These are phyloP conservation scores for Drosophila vallismaia DNA, from an alignment of 2,888 invertebrate species.

Conservation along the genomic window DNA sequence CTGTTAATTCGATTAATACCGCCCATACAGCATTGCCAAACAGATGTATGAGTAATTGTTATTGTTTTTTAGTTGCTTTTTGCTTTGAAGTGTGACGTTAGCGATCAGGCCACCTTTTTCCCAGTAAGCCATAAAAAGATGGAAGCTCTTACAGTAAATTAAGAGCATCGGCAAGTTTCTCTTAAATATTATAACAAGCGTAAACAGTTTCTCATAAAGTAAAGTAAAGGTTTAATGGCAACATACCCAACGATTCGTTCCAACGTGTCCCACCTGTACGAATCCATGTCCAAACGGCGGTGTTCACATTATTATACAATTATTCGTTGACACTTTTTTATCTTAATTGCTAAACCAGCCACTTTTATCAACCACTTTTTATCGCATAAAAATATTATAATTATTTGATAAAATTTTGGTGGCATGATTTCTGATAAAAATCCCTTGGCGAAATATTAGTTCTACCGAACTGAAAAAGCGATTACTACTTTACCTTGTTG, in stretches of 20 bases:
- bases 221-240: not conserved
- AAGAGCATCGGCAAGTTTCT: conserved; percentile 47
- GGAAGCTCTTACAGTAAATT: conserved; percentile 4
- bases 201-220: not conserved
- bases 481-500: not conserved
- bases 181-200: conserved; percentile 37
- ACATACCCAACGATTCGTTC: not conserved
- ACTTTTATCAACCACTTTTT: conserved; percentile 50
- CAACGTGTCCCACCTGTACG: conserved; percentile 5
- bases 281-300: conserved; percentile 9
- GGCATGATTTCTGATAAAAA: not conserved
- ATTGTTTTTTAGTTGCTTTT: conserved; percentile 31
- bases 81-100: conserved; percentile 59
- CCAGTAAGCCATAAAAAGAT: conserved; percentile 20
- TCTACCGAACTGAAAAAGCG: not conserved
- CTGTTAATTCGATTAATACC: not conserved
- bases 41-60: conserved; percentile 49
- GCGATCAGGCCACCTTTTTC: conserved; percentile 71
- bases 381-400: conserved; percentile 45
- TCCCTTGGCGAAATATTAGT: not conserved
- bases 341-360: conserved; percentile 43
- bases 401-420: conserved; percentile 51
- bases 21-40: conserved; percentile 18
- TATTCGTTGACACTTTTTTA: conserved; percentile 44
- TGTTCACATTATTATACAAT: conserved; percentile 36